These are phyloP conservation scores for Hemicentrotus pulcherrimus DNA, from an alignment of 35 echinoderm and acorn worm species.

Conservation along the genomic window DNA sequence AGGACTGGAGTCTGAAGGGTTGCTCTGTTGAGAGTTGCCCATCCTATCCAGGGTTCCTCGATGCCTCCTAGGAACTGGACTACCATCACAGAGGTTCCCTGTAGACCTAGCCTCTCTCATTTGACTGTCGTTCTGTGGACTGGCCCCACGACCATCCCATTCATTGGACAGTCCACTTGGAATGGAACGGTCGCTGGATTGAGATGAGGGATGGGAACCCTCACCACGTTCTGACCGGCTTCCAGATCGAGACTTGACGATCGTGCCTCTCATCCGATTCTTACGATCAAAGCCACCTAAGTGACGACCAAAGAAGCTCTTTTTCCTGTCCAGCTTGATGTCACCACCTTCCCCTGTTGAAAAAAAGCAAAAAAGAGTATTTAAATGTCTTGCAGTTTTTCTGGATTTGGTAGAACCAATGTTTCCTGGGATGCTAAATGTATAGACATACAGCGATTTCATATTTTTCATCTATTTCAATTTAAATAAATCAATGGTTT, in stretches of 20 bases:
- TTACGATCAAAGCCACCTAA: conserved; percentile 77
- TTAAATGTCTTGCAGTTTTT: neutral
- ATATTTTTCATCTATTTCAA: neutral
- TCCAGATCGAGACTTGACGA: conserved; percentile 52
- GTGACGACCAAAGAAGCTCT: conserved; percentile 97
- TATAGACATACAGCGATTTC: neutral
- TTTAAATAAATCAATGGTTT: too few relatives aligned
- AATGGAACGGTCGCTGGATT: conserved; percentile 51
- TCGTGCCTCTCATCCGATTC: conserved; percentile 81
- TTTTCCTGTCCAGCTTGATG: conserved; percentile 89
- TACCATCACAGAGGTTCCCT: conserved; percentile 83
- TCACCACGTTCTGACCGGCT: conserved; percentile 14
- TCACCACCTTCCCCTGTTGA: conserved; percentile 56
- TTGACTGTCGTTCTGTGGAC: conserved; percentile 56
- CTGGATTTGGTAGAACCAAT: neutral
- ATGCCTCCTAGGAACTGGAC: conserved; percentile 51
- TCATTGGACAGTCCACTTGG: conserved; percentile 80
- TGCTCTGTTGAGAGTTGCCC: conserved; percentile 49
- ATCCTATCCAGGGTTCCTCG: neutral
- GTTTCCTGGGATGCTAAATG: too few relatives aligned
- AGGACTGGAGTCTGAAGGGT: conserved; percentile 41
- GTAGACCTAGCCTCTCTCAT: conserved; percentile 77
- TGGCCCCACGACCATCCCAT: conserved; percentile 86
- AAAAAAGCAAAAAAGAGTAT: neutral
- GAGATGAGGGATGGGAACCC: conserved; percentile 38